Evolutionary conservation across 2,113 vertebrate species (phyloP).

Genomic region (Cyanocitta stelleri): DNA sequence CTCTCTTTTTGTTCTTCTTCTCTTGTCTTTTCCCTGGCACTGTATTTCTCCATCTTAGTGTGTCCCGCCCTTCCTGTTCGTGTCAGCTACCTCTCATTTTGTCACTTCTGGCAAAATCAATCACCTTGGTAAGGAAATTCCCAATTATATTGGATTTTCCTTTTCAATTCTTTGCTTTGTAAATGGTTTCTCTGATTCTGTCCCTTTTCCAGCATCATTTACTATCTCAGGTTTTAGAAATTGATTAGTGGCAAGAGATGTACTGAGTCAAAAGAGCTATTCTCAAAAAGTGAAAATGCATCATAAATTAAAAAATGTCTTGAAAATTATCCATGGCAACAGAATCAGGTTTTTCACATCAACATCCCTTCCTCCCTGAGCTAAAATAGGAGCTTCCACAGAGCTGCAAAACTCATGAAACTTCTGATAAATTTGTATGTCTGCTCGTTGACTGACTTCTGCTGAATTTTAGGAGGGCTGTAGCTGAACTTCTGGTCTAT

Average conservation of each 20-base stretch:
- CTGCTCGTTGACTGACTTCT: not conserved
- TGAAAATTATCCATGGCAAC: not conserved
- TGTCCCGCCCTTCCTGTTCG: slow-evolving; percentile 21
- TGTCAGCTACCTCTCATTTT: not conserved
- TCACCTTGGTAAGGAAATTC: not conserved
- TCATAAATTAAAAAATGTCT: not conserved
- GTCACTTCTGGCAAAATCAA: not conserved
- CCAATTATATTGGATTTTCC: not conserved
- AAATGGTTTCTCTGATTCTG: not conserved
- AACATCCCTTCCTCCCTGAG: not conserved
- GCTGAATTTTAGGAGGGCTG: not conserved
- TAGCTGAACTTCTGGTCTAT: not conserved
- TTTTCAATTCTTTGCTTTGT: not conserved
- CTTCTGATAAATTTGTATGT: not conserved
- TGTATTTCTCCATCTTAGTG: slow-evolving; percentile 38
- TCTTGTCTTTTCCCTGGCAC: slow-evolving; percentile 23
- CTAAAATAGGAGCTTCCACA: not conserved
- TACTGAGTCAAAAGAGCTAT: not conserved
- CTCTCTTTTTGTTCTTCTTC: not conserved
- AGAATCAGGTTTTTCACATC: not conserved
- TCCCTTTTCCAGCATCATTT: not conserved
- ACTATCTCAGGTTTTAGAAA: not conserved
- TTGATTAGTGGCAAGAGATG: not conserved
- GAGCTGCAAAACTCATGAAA: not conserved
- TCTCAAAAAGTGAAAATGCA: not conserved